Percentiles rank a stretch among this genome's conserved stretches.
Evolutionary conservation across 2,888 invertebrate genomes (phyloP).

Genomic region (Spisula solida): DNA sequence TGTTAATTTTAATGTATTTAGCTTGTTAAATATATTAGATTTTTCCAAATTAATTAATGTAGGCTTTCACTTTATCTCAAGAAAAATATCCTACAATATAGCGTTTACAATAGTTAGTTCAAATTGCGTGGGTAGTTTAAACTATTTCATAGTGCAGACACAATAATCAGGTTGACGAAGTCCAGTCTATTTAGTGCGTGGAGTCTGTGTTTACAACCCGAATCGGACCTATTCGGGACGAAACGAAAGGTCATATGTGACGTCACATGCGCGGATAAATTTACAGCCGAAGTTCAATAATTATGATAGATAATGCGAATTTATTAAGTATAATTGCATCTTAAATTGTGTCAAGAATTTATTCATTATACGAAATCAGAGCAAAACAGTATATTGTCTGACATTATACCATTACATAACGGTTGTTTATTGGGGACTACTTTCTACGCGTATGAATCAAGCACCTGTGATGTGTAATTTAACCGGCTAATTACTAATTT

Average conservation of each 20-base stretch:
- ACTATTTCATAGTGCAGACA: background rate
- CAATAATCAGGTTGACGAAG: background rate
- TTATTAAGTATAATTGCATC: background rate
- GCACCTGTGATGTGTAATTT: slow-evolving; percentile 62
- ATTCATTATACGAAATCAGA: background rate
- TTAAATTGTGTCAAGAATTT: background rate
- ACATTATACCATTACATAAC: background rate
- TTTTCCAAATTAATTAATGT: too few relatives aligned
- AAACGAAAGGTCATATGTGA: slow-evolving; percentile 59
- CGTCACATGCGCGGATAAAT: slow-evolving; percentile 67
- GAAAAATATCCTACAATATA: too few relatives aligned
- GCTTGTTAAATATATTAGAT: too few relatives aligned
- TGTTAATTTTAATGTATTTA: too few relatives aligned
- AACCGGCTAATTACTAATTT: slow-evolving; percentile 76
- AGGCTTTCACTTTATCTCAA: too few relatives aligned
- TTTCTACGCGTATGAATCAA: slow-evolving; percentile 58
- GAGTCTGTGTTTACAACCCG: slow-evolving; percentile 52
- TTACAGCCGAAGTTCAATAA: background rate
- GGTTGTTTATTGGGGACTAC: slow-evolving; percentile 44
- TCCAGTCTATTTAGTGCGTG: background rate
- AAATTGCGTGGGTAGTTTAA: background rate
- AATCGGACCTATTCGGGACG: slow-evolving; percentile 59
- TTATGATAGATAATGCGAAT: background rate
- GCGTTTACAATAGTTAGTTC: too few relatives aligned
- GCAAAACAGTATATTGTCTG: background rate